Base-by-base conservation (phyloP, 2,888 invertebrate genomes). In the Crepidodera aurea region DNA sequence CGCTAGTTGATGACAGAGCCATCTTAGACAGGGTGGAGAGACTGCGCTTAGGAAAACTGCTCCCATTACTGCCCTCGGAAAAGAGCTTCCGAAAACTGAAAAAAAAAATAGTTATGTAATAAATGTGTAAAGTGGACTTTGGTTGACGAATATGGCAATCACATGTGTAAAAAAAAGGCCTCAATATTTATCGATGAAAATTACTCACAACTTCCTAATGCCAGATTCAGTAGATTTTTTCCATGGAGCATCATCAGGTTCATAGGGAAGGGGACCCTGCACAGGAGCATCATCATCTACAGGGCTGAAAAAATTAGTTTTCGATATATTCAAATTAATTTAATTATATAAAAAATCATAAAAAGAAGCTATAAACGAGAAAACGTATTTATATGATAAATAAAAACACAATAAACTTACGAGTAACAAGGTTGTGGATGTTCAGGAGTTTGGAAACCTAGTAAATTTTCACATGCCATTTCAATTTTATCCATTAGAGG, bases 221-320 rank as follows among this genome's bases (percentile, higher is more conserved):
- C 94, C 94, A 66, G 94, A 93, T 82, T 94, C 92, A 1, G 57
- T 27, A 29, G 89, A 85, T 75, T 87, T 88, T 80, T 94, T 94
- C 92, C 95, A 96, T 0, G 96, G 96, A 61, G 98, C 98, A 83
- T 98, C 98, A 75, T 96, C 95, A 0, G 98, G 98, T 81, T 98
- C 98, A 55, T 90, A 91, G 19, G 98, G 98, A 73, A 98, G 84
- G 0, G 98, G 98, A 2, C 98, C 98, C 81, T 98, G 96, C 0
- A 98, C 98, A 1, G 96, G 94, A 10, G 92, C 89, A 75, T 96
- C 96, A 67, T 92, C 91, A 40, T 90, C 90, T 42, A 73, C 77
- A 34, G 84, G 84, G 73, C 85, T 79, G 62, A 51, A 66, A 60
- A 50, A n/a, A 19, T 15, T 15, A 46, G 15, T 16, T 10, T 46